These are phyloP conservation scores for Fratercula arctica DNA, from an alignment of 2,797 vertebrate genomes.

Conservation along the genomic window DNA sequence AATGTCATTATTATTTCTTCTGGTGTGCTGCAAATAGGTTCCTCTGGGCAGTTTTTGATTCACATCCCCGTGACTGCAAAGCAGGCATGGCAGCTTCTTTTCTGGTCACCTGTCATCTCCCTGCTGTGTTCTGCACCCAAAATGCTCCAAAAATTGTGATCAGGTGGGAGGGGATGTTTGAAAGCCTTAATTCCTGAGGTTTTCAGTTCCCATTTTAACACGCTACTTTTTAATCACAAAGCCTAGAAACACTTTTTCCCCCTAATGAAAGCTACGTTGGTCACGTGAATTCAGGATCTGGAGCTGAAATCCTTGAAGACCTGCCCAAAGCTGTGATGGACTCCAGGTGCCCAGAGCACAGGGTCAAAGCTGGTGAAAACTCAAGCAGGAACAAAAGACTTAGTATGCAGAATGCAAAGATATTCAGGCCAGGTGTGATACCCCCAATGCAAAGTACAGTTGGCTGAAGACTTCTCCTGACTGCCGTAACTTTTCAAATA, in stretches of 20 bases:
- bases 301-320: background rate
- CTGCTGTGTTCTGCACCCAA: background rate
- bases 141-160: background rate
- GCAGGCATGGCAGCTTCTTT: background rate
- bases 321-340: background rate
- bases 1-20: background rate
- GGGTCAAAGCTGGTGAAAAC: too few relatives aligned
- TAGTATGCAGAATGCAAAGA: too few relatives aligned
- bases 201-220: background rate
- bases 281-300: background rate
- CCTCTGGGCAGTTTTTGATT: background rate
- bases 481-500: too few relatives aligned
- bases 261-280: background rate
- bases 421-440: too few relatives aligned
- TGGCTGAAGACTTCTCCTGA: too few relatives aligned
- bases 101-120: background rate
- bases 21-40: background rate
- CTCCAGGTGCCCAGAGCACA: too few relatives aligned
- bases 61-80: background rate
- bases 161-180: background rate
- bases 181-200: background rate
- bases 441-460: too few relatives aligned
- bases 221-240: background rate
- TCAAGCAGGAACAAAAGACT: too few relatives aligned
- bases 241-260: background rate